These are phyloP conservation scores for Actinia equina DNA, from an alignment of 64 coral and sea anemone species.

Conservation along the genomic window DNA sequence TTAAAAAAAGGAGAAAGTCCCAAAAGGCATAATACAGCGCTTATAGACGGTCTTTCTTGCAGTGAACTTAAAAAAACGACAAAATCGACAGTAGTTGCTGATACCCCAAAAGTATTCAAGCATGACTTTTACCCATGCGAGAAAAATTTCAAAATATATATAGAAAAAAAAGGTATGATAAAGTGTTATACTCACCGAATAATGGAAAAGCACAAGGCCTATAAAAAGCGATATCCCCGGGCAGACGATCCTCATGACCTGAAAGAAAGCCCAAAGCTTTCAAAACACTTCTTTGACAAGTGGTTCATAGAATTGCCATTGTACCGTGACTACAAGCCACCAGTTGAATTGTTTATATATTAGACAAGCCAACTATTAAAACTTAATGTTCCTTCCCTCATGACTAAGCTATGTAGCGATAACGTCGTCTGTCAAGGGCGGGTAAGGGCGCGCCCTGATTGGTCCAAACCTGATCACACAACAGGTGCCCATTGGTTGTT, in stretches of 20 bases:
- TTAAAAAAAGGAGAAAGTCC: background rate
- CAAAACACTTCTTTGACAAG: constrained; percentile 56
- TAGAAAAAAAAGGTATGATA: background rate
- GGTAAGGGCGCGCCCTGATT: constrained; percentile 55
- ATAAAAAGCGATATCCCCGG: constrained; percentile 75
- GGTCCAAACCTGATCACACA: constrained; percentile 36
- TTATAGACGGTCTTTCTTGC: background rate
- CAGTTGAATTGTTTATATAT: constrained; percentile 97
- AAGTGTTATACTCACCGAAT: constrained; percentile 68
- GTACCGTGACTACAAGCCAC: constrained; percentile 90
- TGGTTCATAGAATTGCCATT: constrained; percentile 38
- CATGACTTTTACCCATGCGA: background rate
- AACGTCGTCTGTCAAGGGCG: constrained; percentile 78
- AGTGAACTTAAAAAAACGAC: background rate
- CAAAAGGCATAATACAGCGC: background rate
- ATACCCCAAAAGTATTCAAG: constrained; percentile 5
- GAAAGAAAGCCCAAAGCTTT: constrained; percentile 79
- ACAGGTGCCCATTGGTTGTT: constrained; percentile 75
- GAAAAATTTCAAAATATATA: background rate
- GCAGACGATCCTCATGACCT: constrained; percentile 99
- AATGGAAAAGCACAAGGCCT: constrained; percentile 83
- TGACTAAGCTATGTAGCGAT: constrained; percentile 87
- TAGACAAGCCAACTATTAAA: constrained; percentile 95
- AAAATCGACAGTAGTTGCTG: background rate
- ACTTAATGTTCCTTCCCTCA: constrained; percentile 90